phyloP scores from a whole-genome alignment of 1,140 invertebrate species.

The Pygmarrhopalites habei region DNA sequence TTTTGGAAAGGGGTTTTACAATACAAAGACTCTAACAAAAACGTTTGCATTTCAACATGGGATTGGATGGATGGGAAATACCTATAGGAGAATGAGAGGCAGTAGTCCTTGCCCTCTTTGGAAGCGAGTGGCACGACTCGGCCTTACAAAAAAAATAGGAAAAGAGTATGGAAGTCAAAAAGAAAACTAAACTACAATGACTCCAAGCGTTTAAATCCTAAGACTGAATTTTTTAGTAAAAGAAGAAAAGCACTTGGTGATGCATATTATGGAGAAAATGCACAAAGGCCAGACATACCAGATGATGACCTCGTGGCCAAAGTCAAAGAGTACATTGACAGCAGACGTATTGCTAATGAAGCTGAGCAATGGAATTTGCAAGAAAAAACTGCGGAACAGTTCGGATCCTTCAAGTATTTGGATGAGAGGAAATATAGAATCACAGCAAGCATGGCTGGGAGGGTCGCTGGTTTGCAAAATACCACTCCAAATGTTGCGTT shows the following conservation, averaged over 20 bases:
- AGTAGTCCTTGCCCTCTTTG: not conserved
- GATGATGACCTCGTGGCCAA: not conserved
- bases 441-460: constrained; percentile 1
- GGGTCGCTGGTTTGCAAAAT: not conserved
- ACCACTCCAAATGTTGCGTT: not conserved
- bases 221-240: not conserved
- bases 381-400: not conserved
- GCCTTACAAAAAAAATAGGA: too few relatives aligned
- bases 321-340: not conserved
- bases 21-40: not conserved
- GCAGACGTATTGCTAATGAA: not conserved
- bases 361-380: not conserved
- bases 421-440: constrained; percentile 1
- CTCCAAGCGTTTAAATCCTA: not conserved
- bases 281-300: not conserved
- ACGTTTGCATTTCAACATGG: not conserved
- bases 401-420: not conserved
- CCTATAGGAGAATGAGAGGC: not conserved
- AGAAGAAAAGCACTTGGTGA: not conserved
- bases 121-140: not conserved
- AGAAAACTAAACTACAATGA: not conserved
- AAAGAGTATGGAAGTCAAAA: not conserved
- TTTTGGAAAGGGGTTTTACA: constrained; percentile 38
- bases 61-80: not conserved
- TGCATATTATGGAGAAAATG: constrained; percentile 9